Percentiles rank a stretch among this genome's conserved stretches.
phyloP scores from a whole-genome alignment of 2,797 vertebrate genomes.

The Danio aesculapii region DNA sequence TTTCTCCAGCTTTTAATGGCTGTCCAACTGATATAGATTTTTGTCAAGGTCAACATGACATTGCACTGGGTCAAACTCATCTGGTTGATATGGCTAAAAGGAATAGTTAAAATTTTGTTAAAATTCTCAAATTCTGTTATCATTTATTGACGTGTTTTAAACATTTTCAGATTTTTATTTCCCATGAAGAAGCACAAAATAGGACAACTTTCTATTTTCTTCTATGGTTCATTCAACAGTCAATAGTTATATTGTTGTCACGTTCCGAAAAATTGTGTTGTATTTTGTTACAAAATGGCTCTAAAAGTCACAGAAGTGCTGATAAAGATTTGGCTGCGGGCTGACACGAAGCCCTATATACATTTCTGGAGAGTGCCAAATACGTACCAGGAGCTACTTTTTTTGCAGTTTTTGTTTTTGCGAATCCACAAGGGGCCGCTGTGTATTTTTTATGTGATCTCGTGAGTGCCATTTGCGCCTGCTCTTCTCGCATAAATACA shows the following conservation, averaged over 20 bases:
- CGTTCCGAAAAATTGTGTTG: background rate
- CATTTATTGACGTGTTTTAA: background rate
- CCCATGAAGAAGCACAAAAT: background rate
- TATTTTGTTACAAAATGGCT: rapidly evolving
- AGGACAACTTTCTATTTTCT: background rate
- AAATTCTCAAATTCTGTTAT: background rate
- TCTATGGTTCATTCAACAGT: background rate
- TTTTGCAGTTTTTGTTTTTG: too few relatives aligned
- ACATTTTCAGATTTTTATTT: background rate
- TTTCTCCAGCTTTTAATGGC: slow-evolving; percentile 14
- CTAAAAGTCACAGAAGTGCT: background rate
- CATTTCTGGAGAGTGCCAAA: too few relatives aligned
- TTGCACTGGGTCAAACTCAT: slow-evolving; percentile 1
- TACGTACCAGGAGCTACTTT: too few relatives aligned
- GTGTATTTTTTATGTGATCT: too few relatives aligned
- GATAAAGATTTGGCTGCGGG: too few relatives aligned
- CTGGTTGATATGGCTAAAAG: slow-evolving; percentile 7
- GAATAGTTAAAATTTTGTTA: background rate
- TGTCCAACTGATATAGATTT: slow-evolving; percentile 10
- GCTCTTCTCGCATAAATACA: too few relatives aligned
- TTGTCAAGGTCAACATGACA: slow-evolving; percentile 31
- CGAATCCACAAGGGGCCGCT: too few relatives aligned
- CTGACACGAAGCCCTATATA: too few relatives aligned
- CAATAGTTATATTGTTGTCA: background rate
- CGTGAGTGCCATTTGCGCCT: too few relatives aligned